Evolutionary conservation across 2,113 vertebrate genomes (phyloP), one percentile per base, ranked within the genome.

Genomic region (Columba livia): DNA sequence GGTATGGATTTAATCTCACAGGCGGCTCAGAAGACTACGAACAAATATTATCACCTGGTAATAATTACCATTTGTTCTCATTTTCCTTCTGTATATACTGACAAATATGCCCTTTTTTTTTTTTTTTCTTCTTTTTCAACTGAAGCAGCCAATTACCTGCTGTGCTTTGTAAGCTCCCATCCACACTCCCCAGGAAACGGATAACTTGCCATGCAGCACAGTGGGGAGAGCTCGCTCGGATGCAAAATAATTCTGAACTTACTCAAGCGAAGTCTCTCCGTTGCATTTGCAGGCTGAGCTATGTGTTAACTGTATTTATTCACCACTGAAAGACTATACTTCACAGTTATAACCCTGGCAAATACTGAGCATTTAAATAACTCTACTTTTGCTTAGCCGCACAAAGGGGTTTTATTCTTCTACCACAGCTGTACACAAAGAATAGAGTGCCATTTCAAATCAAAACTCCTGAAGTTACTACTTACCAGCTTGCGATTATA

Each of bases 401-500:
- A 93, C 90, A 91, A 88, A 92, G 54, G 29, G 78, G 67, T 91
- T 95, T 93, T 96, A 90, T 94, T 86, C 77, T 67, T 71, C 66
- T 66, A 38, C 70, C 69, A 60, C 77, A 96, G 94, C 91, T 94
- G 84, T 82, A 91, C 86, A 88, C 78, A 91, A 92, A 94, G 91
- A 86, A 88, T 32, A 83, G 65, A 93, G 38, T 84, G 61, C 58
- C 70, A 66, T 90, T 96, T 94, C 90, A 90, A 89, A 67, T 69
- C 66, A 54, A 72, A 95, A 81, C 85, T 93, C 93, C 89, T 47
- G 48, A 95, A 95, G 93, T 97, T 91, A 36, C 90, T 96, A 97
- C 97, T 97, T 93, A 97, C 97, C 95, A 90, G 61, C 34, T 94
- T 80, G 78, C 89, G 91, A 79, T 84, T 78, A 78, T 61, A 60